Base-by-base conservation (phyloP, 2,797 vertebrate genomes). In the Lutjanus argentimaculatus region DNA sequence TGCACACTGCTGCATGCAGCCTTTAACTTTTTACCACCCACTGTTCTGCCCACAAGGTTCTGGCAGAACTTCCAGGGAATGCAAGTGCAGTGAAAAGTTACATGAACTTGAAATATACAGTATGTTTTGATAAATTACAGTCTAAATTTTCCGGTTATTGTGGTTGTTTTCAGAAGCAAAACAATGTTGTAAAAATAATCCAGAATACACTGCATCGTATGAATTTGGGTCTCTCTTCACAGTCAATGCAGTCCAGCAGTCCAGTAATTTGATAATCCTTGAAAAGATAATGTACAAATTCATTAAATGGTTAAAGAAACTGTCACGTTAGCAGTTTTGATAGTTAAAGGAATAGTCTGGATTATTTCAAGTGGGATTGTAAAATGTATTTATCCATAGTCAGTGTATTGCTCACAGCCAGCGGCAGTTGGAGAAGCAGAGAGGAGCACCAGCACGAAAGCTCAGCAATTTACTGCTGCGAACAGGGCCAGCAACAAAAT, bases 1-100 rank as follows among this genome's bases (percentile, higher is more conserved):
- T 49, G 30, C 43, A 72, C 7, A 3, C 25, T 14, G 43, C 25
- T 49, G 14, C 55, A 42, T 22, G 7, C 49, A 46, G 45, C 51
- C 57, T 62, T 62, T 57, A 56, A 55, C 56, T 30, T 48, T 63
- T 7, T 7, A 22, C 78, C 57, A 30, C 65, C 58, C n/a, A 63
- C 70, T 53, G 16, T 3, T 17, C 51, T 74, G 51, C 64, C 64
- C 67, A 65, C 66, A 21, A 15, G 30, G 43, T 43, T 17, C 46
- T 16, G 5, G 17, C 6, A 17, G 25, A 15, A 11, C 40, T 43
- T 43, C 8, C n/a, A 56, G 11, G 36, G 16, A 45, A n/a, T 42
- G 43, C 11, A 21, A 1, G 11, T 15, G 1, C 21, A 8, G 2
- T 16, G 36, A 75, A 30, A 52, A 42, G 30, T 22, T 22, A 17